Conservation (phyloP, 2,888 invertebrate species). For the Chorisops tibialis region DNA sequence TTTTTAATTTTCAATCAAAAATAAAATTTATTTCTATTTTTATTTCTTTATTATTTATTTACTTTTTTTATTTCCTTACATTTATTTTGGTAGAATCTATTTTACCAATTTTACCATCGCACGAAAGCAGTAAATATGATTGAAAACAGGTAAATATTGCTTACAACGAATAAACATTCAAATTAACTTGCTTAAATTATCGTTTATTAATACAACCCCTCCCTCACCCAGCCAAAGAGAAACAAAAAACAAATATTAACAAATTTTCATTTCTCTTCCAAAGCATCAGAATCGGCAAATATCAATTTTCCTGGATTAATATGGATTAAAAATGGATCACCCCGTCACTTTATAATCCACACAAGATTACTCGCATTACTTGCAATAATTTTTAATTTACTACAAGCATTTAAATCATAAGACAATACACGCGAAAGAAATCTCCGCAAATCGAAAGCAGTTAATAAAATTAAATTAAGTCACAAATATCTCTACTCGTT, state of each 20-base stretch:
- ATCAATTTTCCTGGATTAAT: constrained; percentile 31
- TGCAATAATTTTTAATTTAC: constrained; percentile 9
- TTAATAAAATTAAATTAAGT: constrained; percentile 7
- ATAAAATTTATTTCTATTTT: too few relatives aligned
- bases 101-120: constrained; percentile 14
- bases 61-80: constrained; percentile 2
- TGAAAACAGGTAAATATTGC: constrained; percentile 5
- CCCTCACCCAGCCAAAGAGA: too few relatives aligned
- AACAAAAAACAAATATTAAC: neutral
- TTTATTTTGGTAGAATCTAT: constrained; percentile 24
- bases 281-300: constrained; percentile 25
- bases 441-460: too few relatives aligned
- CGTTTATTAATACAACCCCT: neutral
- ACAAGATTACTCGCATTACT: constrained; percentile 16
- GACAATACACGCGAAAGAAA: neutral
- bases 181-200: neutral
- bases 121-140: constrained; percentile 13
- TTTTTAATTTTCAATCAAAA: too few relatives aligned
- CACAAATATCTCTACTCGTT: constrained; percentile 14
- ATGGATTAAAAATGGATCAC: constrained; percentile 23
- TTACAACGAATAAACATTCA: neutral
- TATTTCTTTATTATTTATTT: constrained; percentile 6
- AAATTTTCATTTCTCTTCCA: constrained; percentile 1
- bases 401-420: neutral
- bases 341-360: neutral